A percentile compares a stretch with the other conserved stretches of the same genome.
phyloP scores from a whole-genome alignment of 2,113 vertebrate genomes.

The Circaetus cinerascens region DNA sequence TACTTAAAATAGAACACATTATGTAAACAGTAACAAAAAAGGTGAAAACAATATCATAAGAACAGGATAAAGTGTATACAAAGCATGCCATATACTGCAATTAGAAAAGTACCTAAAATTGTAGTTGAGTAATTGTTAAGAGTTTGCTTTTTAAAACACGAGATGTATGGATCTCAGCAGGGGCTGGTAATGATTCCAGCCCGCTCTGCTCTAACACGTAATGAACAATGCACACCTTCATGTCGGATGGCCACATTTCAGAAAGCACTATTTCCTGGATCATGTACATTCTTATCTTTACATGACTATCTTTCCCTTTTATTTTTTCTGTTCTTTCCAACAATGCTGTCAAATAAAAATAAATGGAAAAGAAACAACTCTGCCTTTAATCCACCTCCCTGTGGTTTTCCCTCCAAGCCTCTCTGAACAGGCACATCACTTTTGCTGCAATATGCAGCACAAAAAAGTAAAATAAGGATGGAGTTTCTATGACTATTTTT shows the following conservation, averaged over 20 bases:
- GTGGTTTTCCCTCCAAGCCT: background rate
- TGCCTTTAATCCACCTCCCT: background rate
- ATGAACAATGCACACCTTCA: background rate
- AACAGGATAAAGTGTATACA: background rate
- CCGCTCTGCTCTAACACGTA: background rate
- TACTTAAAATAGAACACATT: background rate
- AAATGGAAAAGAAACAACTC: background rate
- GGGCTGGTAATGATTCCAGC: background rate
- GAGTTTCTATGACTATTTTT: background rate
- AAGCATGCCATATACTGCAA: background rate
- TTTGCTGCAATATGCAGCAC: background rate
- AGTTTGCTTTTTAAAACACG: fast-evolving
- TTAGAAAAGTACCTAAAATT: background rate
- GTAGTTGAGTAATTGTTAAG: background rate
- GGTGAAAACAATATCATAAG: background rate
- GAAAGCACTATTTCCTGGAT: background rate
- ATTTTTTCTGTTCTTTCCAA: background rate
- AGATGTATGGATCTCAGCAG: background rate
- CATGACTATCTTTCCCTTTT: background rate
- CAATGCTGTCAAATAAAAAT: background rate
- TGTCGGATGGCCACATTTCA: background rate
- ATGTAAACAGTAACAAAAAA: background rate
- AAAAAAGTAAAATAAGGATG: background rate
- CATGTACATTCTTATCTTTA: background rate
- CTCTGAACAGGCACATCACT: background rate